Evolutionary conservation across 2,797 vertebrate species (phyloP), one percentile per base, ranked within the genome.

Genomic region (Geotrypetes seraphini): DNA sequence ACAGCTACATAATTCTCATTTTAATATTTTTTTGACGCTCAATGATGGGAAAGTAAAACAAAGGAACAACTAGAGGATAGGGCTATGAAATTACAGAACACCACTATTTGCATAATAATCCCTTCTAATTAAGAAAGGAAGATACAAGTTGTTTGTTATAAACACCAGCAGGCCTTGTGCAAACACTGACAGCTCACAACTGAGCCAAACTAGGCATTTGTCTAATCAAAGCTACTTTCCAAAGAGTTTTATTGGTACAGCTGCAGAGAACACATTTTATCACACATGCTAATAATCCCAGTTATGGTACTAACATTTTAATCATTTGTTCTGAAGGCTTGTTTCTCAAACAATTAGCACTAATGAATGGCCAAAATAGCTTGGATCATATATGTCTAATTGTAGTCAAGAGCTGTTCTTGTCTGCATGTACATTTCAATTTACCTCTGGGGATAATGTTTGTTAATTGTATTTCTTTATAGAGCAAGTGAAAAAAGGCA

Each of bases 321-420:
- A 88, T 87, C 62, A 69, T 87, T 85, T 84, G 77, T 82, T 81
- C 76, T 56, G 57, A 61, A 67, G 69, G 69, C 77, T 71, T 78
- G 72, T 71, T 75, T 81, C 79, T 85, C 73, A 83, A 86, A 87
- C 81, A 87, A 88, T 84, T 89, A 86, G 71, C 65, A 40, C 69
- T 78, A 82, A 87, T 84, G 76, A 93, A 84, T 73, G 69, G 72
- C 59, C 65, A 76, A 76, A 77, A 84, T 84, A 78, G 75, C 81
- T 76, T 54, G 43, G 79, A 89, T 89, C 82, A 79, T 79, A 86
- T 83, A 84, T 78, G 79, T 81, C 77, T 85, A 88, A 91, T 89
- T 86, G 81, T 73, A 83, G 71, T 70, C 55, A 80, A 79, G 78
- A 83, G 74, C 44, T 7, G 69, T 75, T 72, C 71, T 79, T 56